Percentiles rank a stretch among this genome's conserved stretches.
Conservation (phyloP, 2,888 invertebrate genomes). For the Phrixothrix hirtus region DNA sequence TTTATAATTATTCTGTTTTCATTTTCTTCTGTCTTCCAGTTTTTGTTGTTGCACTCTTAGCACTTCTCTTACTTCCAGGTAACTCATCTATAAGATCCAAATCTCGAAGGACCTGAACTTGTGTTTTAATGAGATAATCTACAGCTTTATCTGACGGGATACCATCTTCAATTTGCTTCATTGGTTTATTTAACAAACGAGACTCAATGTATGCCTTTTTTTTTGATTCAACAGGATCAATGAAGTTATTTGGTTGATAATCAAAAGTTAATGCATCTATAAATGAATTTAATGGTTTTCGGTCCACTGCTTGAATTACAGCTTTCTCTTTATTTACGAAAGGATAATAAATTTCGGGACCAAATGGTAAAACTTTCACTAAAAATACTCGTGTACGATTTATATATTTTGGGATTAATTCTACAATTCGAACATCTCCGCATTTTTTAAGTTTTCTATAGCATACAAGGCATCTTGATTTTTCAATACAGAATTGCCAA, state of each 20-base stretch:
- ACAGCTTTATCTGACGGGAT: slow-evolving; percentile 8
- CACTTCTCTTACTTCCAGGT: no score
- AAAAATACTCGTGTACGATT: slow-evolving; percentile 21
- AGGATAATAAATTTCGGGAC: slow-evolving; percentile 10
- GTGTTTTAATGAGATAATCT: slow-evolving; percentile 8
- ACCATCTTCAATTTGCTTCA: slow-evolving; percentile 9
- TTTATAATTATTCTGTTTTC: no score
- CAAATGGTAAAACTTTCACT: slow-evolving; percentile 13
- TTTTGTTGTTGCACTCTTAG: no score
- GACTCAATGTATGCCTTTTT: slow-evolving; percentile 22
- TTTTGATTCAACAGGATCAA: slow-evolving; percentile 16
- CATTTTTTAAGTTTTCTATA: slow-evolving; percentile 11
- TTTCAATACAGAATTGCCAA: slow-evolving; percentile 24
- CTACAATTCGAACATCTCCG: slow-evolving; percentile 17
- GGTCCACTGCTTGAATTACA: not conserved
- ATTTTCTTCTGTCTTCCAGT: no score
- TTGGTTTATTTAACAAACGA: slow-evolving; percentile 12
- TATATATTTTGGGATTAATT: slow-evolving; percentile 22
- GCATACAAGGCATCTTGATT: slow-evolving; percentile 17
- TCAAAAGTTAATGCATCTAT: slow-evolving; percentile 19
- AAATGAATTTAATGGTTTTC: slow-evolving; percentile 9
- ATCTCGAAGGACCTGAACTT: no score
- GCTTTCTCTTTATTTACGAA: no score
- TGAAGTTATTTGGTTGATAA: slow-evolving; percentile 18
- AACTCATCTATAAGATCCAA: no score